Conservation (phyloP, 1,140 invertebrate species). For the Colletes latitarsis region DNA sequence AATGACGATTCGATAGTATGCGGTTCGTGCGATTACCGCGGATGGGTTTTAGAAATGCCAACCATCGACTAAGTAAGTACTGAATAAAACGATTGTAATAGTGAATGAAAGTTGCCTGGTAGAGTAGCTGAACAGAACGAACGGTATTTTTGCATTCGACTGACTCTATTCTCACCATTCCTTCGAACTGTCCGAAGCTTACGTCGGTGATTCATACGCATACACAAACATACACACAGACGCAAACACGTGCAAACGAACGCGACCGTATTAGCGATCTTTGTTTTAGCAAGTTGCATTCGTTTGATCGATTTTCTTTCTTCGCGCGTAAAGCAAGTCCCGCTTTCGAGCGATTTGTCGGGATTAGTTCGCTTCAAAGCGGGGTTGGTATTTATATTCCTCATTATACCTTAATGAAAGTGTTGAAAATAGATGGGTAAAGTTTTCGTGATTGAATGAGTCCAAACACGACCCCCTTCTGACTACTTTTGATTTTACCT, state of each 20-base stretch:
- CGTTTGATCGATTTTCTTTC: conserved; percentile 31
- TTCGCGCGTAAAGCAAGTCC: background rate
- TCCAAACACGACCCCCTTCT: too few relatives aligned
- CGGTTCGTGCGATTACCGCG: conserved; percentile 49
- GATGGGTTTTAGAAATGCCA: conserved; percentile 55
- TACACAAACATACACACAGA: background rate
- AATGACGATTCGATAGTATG: conserved; percentile 34
- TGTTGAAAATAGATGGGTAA: too few relatives aligned
- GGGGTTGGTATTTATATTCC: too few relatives aligned
- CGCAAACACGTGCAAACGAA: conserved; percentile 18
- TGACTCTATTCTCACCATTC: conserved; percentile 51
- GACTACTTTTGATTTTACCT: too few relatives aligned
- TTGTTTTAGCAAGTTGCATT: conserved; percentile 55
- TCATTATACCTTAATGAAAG: too few relatives aligned
- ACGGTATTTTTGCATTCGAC: conserved; percentile 53
- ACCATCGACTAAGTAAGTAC: conserved; percentile 66
- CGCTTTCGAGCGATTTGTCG: too few relatives aligned
- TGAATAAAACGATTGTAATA: conserved; percentile 69
- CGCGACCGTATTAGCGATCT: conserved; percentile 48
- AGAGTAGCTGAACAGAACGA: conserved; percentile 68
- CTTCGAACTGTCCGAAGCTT: conserved; percentile 27
- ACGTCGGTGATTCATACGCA: background rate
- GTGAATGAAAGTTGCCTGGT: conserved; percentile 73
- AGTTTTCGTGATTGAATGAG: too few relatives aligned
- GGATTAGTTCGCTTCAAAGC: too few relatives aligned